These are phyloP conservation scores for Lithophane socia DNA, from an alignment of 2,888 invertebrate genomes.

Conservation along the genomic window DNA sequence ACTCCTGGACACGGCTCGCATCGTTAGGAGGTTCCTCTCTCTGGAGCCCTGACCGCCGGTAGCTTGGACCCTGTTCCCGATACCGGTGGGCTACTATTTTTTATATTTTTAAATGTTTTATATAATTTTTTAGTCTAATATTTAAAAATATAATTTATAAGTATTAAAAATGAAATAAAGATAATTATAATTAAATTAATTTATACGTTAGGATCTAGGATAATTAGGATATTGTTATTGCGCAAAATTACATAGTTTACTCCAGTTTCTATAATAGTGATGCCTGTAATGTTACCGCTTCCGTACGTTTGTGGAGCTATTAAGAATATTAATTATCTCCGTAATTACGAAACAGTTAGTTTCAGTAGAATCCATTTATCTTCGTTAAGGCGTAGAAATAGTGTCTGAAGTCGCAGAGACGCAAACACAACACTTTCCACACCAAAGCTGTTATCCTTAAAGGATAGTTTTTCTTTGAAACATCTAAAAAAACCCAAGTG, in stretches of 20 bases:
- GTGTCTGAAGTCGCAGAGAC: background rate
- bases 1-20: too few relatives aligned
- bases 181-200: too few relatives aligned
- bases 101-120: too few relatives aligned
- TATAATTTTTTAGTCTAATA: too few relatives aligned
- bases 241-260: background rate
- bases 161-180: too few relatives aligned
- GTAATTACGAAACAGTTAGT: constrained; percentile 27
- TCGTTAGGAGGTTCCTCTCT: too few relatives aligned
- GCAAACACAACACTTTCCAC: background rate
- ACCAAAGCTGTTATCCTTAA: background rate
- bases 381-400: background rate
- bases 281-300: background rate
- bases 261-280: background rate
- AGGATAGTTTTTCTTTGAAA: background rate
- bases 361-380: constrained; percentile 26
- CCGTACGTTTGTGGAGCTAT: background rate
- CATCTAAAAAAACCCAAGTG: background rate
- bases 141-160: too few relatives aligned
- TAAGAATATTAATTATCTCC: constrained; percentile 29
- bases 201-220: too few relatives aligned
- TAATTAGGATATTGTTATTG: background rate
- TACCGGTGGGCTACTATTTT: too few relatives aligned
- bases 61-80: too few relatives aligned
- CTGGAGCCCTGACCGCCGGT: too few relatives aligned